phyloP scores from a whole-genome alignment of 2,888 invertebrate genomes.

The Halocaridina rubra region DNA sequence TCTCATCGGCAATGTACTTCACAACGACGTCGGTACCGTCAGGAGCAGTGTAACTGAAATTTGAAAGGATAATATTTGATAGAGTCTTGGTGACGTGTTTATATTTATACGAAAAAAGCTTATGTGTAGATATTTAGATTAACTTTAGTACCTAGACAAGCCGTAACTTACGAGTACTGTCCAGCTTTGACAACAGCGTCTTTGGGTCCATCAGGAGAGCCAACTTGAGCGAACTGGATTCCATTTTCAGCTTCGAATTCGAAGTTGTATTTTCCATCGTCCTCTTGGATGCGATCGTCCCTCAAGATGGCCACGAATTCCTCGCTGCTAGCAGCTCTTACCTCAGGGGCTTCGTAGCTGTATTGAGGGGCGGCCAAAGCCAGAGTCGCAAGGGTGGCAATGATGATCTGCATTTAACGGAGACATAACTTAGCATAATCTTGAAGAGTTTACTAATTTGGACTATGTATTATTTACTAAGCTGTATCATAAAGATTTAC shows the following conservation, averaged over 20 bases:
- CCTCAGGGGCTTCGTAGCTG: neutral
- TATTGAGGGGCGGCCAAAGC: neutral
- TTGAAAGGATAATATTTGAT: neutral
- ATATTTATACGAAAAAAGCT: no score
- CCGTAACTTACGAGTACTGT: conserved; percentile 44
- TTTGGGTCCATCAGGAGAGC: conserved; percentile 24
- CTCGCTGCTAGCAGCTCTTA: neutral
- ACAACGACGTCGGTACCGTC: neutral
- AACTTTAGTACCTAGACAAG: no score
- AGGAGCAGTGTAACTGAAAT: neutral
- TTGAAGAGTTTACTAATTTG: no score
- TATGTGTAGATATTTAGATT: no score
- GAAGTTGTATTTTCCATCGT: conserved; percentile 55
- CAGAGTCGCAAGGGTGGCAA: neutral
- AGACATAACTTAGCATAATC: no score
- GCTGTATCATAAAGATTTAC: no score
- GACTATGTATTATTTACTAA: no score
- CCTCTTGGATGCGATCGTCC: conserved; percentile 53
- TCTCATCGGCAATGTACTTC: neutral
- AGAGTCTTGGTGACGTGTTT: no score
- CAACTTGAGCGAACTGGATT: conserved; percentile 22
- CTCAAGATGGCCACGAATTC: conserved; percentile 51
- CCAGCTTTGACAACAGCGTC: conserved; percentile 36
- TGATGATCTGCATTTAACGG: no score
- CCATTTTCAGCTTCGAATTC: conserved; percentile 58